phyloP scores from a whole-genome alignment of 37 sponge, comb jelly and placozoan genomes.

The Amphimedon queenslandica region DNA sequence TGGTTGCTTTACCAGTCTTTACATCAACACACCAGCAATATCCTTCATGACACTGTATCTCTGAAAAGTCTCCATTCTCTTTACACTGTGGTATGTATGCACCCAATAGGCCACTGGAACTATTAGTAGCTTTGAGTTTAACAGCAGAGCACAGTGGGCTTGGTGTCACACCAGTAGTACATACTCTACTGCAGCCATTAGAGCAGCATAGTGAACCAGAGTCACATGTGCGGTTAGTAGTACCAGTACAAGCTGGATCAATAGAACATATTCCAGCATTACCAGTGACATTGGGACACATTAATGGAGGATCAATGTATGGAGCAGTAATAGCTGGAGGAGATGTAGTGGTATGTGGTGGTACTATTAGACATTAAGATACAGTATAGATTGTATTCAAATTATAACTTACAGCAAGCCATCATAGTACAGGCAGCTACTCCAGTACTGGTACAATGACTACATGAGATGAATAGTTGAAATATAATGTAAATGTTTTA shows the following conservation, averaged over 20 bases:
- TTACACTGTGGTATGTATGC: conserved; percentile 42
- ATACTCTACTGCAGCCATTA: conserved; percentile 63
- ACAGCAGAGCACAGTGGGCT: conserved; percentile 7
- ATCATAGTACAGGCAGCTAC: too few relatives aligned
- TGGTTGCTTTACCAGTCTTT: conserved; percentile 18
- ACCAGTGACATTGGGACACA: not conserved
- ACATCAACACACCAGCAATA: conserved; percentile 63
- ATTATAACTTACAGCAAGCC: too few relatives aligned
- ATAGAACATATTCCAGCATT: conserved; percentile 19
- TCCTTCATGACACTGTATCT: conserved; percentile 44
- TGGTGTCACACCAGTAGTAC: conserved; percentile 18
- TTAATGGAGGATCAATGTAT: not conserved
- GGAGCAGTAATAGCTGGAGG: not conserved
- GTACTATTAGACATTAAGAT: not conserved
- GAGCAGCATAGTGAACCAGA: conserved; percentile 45
- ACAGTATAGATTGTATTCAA: not conserved
- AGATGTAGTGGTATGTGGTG: not conserved
- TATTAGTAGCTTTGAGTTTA: not conserved
- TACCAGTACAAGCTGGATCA: conserved; percentile 7
- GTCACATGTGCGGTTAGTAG: not conserved
- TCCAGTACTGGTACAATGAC: too few relatives aligned
- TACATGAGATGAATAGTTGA: too few relatives aligned
- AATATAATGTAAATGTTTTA: too few relatives aligned
- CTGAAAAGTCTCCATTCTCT: conserved; percentile 34
- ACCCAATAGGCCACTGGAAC: conserved; percentile 1